These are phyloP conservation scores for Passerina amoena DNA, from an alignment of 2,113 vertebrate genomes.

Conservation along the genomic window DNA sequence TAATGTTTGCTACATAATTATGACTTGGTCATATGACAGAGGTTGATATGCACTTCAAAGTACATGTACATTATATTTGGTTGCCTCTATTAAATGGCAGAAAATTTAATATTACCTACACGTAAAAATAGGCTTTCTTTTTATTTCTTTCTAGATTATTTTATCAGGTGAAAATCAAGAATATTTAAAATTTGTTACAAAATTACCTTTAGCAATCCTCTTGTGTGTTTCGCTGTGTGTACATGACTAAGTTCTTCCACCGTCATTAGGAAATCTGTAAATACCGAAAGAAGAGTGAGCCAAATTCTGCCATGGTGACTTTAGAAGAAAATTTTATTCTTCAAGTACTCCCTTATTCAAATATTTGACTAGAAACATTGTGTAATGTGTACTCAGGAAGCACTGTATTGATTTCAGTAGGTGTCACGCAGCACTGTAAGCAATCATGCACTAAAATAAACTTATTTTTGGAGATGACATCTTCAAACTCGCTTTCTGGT, in stretches of 20 bases:
- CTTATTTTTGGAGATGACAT: conserved; percentile 40
- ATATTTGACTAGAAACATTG: conserved; percentile 2
- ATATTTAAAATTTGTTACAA: neutral
- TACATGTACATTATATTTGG: neutral
- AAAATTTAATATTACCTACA: neutral
- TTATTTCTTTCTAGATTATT: neutral
- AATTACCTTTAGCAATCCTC: neutral
- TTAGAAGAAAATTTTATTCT: neutral
- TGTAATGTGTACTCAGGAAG: conserved; percentile 5
- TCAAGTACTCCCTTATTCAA: neutral
- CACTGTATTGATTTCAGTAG: conserved; percentile 10
- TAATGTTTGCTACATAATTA: conserved; percentile 28
- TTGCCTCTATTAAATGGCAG: neutral
- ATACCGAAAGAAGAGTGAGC: neutral
- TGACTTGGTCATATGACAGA: neutral
- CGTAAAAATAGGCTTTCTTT: neutral
- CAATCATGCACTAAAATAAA: neutral
- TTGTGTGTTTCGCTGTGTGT: neutral
- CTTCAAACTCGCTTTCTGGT: conserved; percentile 15
- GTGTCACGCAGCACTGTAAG: neutral
- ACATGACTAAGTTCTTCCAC: neutral
- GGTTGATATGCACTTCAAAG: neutral
- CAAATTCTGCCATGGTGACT: neutral
- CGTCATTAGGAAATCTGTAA: neutral
- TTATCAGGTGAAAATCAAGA: neutral